Percentiles rank a stretch among this genome's conserved stretches.
phyloP scores from a whole-genome alignment of 1,140 invertebrate genomes.

The Sitobion miscanthi region DNA sequence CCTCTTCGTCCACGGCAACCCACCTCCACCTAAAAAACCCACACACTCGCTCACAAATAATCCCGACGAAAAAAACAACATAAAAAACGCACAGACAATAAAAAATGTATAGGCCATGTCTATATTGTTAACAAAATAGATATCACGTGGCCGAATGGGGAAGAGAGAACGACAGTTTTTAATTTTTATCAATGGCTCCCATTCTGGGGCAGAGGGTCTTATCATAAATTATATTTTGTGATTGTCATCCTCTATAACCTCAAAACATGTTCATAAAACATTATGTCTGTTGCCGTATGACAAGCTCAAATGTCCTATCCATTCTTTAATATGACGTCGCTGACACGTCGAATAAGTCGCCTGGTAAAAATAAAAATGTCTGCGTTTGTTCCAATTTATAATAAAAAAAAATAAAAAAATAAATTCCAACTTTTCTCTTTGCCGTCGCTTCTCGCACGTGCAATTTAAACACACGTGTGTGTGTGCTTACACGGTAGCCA shows the following conservation, averaged over 20 bases:
- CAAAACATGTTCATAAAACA: background rate
- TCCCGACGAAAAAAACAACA: background rate
- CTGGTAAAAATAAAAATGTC: background rate
- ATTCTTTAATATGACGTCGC: background rate
- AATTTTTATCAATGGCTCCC: background rate
- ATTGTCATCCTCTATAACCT: background rate
- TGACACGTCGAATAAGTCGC: background rate
- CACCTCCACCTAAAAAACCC: too few species aligned
- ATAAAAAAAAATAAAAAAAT: background rate
- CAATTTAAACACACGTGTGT: background rate
- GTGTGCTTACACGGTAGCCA: background rate
- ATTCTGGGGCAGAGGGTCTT: background rate
- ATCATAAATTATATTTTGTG: background rate
- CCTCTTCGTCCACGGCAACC: background rate
- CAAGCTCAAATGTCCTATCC: background rate
- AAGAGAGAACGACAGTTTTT: background rate
- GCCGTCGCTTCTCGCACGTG: background rate
- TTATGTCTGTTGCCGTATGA: background rate
- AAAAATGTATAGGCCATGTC: background rate
- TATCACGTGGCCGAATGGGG: too few species aligned
- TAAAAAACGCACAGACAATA: background rate
- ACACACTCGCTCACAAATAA: background rate
- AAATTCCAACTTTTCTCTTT: background rate
- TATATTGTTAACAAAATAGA: background rate
- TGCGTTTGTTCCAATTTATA: background rate